Conservation (phyloP, 1,140 invertebrate genomes). For the Octopus sinensis region DNA sequence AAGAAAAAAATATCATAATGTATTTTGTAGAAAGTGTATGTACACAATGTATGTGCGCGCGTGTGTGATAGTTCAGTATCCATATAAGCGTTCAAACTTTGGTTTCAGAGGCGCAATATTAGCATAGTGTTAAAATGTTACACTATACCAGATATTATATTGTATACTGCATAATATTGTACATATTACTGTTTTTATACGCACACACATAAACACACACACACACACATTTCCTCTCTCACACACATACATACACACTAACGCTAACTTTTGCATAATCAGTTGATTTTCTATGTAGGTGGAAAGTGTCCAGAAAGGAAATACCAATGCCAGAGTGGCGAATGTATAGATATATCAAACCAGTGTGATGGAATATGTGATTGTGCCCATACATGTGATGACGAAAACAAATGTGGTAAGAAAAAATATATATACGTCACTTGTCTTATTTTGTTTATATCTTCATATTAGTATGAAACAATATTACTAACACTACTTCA, state of each 20-base stretch:
- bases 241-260: background rate
- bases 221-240: background rate
- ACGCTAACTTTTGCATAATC: background rate
- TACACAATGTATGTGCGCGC: too few species aligned
- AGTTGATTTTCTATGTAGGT: conserved; percentile 33
- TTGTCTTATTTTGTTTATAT: too few species aligned
- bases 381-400: conserved; percentile 53
- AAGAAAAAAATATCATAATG: too few species aligned
- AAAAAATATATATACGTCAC: background rate
- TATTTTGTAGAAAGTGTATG: too few species aligned
- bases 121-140: too few species aligned
- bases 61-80: too few species aligned
- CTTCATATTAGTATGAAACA: too few species aligned
- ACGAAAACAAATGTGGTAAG: conserved; percentile 46
- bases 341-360: conserved; percentile 56
- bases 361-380: conserved; percentile 59
- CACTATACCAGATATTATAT: too few species aligned
- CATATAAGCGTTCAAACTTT: too few species aligned
- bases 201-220: background rate
- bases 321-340: conserved; percentile 56
- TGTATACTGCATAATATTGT: too few species aligned
- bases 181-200: background rate
- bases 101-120: too few species aligned
- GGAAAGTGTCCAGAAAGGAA: conserved; percentile 40
- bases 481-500: too few species aligned